Percentiles rank a stretch among this genome's conserved stretches.
phyloP scores from a whole-genome alignment of 2,113 vertebrate species.

The Phoxinus phoxinus region DNA sequence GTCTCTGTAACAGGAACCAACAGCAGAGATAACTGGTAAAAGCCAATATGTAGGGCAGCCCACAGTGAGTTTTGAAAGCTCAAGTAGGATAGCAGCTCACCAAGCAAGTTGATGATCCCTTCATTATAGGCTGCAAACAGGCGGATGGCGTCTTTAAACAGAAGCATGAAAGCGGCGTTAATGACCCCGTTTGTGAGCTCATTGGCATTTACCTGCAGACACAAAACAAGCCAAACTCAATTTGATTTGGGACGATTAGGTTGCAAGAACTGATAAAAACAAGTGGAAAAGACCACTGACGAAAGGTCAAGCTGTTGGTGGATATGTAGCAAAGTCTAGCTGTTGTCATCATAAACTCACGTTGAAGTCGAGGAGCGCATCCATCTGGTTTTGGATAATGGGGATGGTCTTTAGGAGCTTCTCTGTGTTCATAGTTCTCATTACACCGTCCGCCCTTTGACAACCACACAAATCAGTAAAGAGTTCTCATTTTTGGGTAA shows the following conservation, averaged over 20 bases:
- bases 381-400: slow-evolving; percentile 93
- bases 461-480: background rate
- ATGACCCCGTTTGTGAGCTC: slow-evolving; percentile 97
- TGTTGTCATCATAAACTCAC: slow-evolving; percentile 72
- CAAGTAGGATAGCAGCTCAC: slow-evolving; percentile 72
- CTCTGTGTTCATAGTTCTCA: slow-evolving; percentile 96
- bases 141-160: slow-evolving; percentile 97
- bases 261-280: background rate
- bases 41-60: slow-evolving; percentile 37
- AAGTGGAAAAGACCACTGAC: background rate
- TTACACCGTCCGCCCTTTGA: slow-evolving; percentile 86
- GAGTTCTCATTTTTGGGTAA: background rate
- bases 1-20: slow-evolving; percentile 46
- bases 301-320: background rate
- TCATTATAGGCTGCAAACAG: slow-evolving; percentile 96
- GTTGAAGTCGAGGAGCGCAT: slow-evolving; percentile 93
- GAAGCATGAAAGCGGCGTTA: slow-evolving; percentile 97
- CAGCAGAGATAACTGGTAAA: slow-evolving; percentile 25
- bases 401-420: slow-evolving; percentile 93
- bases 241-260: background rate
- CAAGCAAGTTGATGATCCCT: slow-evolving; percentile 95
- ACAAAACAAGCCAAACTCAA: slow-evolving; percentile 26
- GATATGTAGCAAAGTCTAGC: background rate
- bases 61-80: slow-evolving; percentile 14
- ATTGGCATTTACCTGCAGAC: slow-evolving; percentile 90